Conservation (phyloP, 64 coral and sea anemone species). For the Porites australiensis region DNA sequence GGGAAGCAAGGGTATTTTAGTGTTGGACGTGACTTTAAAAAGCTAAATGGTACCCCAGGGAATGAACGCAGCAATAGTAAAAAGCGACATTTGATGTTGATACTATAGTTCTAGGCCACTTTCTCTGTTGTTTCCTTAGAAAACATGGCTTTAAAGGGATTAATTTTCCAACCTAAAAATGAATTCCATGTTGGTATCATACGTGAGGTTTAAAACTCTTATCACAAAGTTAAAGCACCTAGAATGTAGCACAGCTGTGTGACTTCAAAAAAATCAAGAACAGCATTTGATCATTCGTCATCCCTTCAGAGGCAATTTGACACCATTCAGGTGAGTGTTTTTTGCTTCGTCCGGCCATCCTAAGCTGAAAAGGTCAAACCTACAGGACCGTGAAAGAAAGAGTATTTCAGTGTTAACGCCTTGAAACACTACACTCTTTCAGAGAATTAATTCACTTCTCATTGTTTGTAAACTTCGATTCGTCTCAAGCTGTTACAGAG, state of each 20-base stretch:
- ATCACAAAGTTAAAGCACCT: background rate
- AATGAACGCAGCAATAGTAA: background rate
- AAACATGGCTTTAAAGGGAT: background rate
- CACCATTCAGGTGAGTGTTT: background rate
- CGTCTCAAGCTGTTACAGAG: background rate
- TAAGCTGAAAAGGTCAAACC: background rate
- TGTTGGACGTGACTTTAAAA: too few relatives aligned
- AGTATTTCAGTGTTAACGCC: background rate
- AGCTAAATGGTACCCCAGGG: too few relatives aligned
- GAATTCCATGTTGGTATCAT: background rate
- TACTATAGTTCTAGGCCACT: background rate
- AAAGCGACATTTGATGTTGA: slow-evolving; percentile 1
- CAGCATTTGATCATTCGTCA: background rate
- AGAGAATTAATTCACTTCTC: slow-evolving; percentile 16
- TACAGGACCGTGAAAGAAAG: background rate
- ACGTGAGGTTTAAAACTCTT: background rate
- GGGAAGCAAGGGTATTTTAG: too few relatives aligned
- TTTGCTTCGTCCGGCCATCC: background rate
- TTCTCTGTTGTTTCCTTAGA: background rate
- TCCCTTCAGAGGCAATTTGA: background rate
- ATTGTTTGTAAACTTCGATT: slow-evolving; percentile 16
- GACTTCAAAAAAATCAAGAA: background rate
- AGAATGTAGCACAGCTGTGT: background rate
- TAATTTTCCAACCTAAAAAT: background rate
- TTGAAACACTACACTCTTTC: slow-evolving; percentile 22